Conservation (phyloP, 2,113 vertebrate genomes). For the Neogobius melanostomus region DNA sequence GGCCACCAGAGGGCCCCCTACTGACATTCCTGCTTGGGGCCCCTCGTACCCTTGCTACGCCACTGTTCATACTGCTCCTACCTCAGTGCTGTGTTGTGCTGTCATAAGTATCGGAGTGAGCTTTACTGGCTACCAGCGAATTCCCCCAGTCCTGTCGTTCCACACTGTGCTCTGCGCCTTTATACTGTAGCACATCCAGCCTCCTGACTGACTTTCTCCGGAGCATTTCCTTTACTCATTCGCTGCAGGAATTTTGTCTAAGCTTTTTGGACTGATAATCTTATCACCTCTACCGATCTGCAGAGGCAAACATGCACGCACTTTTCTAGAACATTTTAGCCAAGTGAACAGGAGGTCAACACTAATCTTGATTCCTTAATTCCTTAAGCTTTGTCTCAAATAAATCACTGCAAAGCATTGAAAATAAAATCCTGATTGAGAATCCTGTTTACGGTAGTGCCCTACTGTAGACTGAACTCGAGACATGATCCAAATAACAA, state of each 20-base stretch:
- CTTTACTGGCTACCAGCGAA: neutral
- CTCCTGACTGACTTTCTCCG: constrained; percentile 15
- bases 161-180: constrained; percentile 12
- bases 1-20: too few species aligned
- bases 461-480: neutral
- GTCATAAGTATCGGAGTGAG: constrained; percentile 51
- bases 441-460: neutral
- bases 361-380: too few species aligned
- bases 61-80: constrained; percentile 37
- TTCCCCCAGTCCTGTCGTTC: neutral
- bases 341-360: neutral
- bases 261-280: neutral
- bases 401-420: neutral
- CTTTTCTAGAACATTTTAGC: neutral
- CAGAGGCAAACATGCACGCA: neutral
- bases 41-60: too few species aligned
- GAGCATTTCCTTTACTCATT: neutral
- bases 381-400: neutral
- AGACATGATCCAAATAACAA: neutral
- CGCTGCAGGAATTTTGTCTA: neutral
- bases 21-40: too few species aligned
- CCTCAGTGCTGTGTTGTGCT: constrained; percentile 44
- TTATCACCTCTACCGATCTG: neutral
- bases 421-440: neutral
- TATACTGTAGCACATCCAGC: constrained; percentile 45